Conservation (phyloP, 1,140 invertebrate species). For the Ridgeia piscesae region DNA sequence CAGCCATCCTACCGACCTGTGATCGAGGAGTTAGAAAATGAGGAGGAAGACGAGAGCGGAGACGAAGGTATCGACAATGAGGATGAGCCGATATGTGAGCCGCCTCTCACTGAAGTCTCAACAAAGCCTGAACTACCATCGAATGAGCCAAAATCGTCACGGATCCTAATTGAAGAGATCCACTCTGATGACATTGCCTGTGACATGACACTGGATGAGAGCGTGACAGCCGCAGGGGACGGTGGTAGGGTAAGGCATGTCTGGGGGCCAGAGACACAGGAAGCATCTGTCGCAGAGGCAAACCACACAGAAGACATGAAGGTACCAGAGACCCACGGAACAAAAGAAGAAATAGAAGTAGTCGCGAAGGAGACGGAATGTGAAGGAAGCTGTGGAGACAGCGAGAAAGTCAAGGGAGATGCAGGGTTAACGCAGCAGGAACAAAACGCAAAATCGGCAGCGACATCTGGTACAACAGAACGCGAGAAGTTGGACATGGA, state of each 20-base stretch:
- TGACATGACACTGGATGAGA: neutral
- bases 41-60: slow-evolving; percentile 26
- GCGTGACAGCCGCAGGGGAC: neutral
- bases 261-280: neutral
- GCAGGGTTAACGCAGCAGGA: neutral
- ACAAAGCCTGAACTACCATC: neutral
- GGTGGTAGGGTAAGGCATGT: neutral
- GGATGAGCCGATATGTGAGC: neutral
- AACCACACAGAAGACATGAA: neutral
- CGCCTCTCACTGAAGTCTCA: neutral
- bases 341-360: neutral
- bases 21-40: slow-evolving; percentile 40
- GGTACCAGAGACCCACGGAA: neutral
- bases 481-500: neutral
- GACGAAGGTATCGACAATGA: neutral
- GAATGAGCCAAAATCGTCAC: neutral
- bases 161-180: neutral
- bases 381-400: neutral
- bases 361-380: neutral
- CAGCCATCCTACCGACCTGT: slow-evolving; percentile 35
- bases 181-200: neutral
- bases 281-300: neutral
- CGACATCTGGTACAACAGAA: neutral
- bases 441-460: neutral
- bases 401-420: neutral